A percentile compares a stretch with the other conserved stretches of the same genome.
Conservation (phyloP, 2,797 vertebrate species). For the Darevskia mixta region DNA sequence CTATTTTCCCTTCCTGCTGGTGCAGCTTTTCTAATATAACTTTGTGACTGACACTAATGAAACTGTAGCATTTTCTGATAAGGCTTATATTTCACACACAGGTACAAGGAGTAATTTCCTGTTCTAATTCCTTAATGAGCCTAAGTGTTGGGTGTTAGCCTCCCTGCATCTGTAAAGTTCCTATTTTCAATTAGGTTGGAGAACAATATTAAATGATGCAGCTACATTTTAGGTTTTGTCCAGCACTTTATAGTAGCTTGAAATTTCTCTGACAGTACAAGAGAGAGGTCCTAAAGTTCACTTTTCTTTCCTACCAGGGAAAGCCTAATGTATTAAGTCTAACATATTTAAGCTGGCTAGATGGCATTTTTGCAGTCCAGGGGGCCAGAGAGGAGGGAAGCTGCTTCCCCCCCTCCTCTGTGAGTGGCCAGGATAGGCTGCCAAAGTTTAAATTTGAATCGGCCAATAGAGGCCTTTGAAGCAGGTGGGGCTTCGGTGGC, state of each 20-base stretch:
- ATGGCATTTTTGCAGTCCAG: no score
- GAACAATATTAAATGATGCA: slow-evolving; percentile 42
- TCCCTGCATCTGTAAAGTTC: slow-evolving; percentile 38
- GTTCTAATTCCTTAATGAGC: slow-evolving; percentile 67
- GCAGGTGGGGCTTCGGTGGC: no score
- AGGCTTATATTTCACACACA: slow-evolving; percentile 57
- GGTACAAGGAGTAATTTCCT: slow-evolving; percentile 68
- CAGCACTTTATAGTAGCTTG: neutral
- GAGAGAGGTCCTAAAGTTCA: neutral
- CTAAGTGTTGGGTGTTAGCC: slow-evolving; percentile 23
- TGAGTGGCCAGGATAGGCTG: no score
- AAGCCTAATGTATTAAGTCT: neutral
- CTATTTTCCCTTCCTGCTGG: neutral
- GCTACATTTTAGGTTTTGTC: slow-evolving; percentile 41
- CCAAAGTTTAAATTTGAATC: no score
- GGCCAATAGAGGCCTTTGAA: no score
- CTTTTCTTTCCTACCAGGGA: neutral
- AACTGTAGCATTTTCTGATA: slow-evolving; percentile 67
- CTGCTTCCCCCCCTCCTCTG: no score
- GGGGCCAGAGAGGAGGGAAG: no score
- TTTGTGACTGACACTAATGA: slow-evolving; percentile 66
- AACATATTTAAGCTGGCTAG: neutral
- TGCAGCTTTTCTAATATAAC: slow-evolving; percentile 55
- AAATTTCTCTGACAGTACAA: slow-evolving; percentile 12
- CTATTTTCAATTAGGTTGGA: slow-evolving; percentile 49